Base-by-base conservation (phyloP, 2,113 vertebrate genomes). In the Suricata suricatta region DNA sequence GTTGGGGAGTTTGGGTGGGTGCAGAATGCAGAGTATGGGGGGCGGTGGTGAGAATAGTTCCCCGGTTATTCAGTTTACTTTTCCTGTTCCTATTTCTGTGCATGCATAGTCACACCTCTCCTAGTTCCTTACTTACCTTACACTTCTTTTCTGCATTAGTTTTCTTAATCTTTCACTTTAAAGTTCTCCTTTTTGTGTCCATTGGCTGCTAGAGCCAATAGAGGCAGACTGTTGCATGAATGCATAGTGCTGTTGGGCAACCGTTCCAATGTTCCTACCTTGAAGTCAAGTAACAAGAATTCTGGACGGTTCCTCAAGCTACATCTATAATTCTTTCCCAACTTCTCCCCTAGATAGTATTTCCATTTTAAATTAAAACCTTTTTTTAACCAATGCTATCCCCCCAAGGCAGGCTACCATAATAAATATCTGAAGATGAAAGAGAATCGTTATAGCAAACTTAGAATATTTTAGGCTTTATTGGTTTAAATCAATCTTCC, bases 381-480 rank as follows among this genome's bases (percentile, higher is more conserved):
- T 90, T 89, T 84, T 94, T 89, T 25, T 81, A 83, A 57, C 77
- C 57, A 83, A 44, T 71, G 31, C 21, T 95, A 29, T 71, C 63
- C 54, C 9, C 60, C 5, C 13, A 50, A 81, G 97, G 85, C 50
- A 93, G 95, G 57, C 76, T 93, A 5, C 33, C 85, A 19, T 93
- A 90, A 92, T 96, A 97, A 97, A 96, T 93, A 92, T 68, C 66
- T 86, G 91, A 96, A 96, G 96, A 97, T 97, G 86, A 97, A 97
- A 97, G 93, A 93, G 92, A 97, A 95, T 97, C 66, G 63, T 86
- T 96, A 95, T 14, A 90, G 38, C 54, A 87, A 72, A 66, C 86
- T 95, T 96, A 84, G 91, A 94, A 87, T 98, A 96, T 88, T 97
- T 97, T 88, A 92, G 23, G 52, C 96, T 90, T 93, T 95, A 96